Percentiles rank a stretch among this genome's conserved stretches.
phyloP scores from a whole-genome alignment of 2,113 vertebrate genomes.

The Mobula hypostoma region DNA sequence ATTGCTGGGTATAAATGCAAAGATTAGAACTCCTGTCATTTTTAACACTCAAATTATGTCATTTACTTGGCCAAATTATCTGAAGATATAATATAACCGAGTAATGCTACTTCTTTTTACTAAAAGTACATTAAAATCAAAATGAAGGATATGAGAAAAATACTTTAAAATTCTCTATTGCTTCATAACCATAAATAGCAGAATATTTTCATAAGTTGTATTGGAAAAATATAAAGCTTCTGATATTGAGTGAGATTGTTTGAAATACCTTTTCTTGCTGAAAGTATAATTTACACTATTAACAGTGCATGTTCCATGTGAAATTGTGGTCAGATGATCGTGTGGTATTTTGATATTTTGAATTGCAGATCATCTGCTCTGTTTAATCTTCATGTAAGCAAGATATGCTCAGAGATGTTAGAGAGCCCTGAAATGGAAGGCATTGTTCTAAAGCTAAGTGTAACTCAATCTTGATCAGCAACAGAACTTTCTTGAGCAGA shows the following conservation, averaged over 20 bases:
- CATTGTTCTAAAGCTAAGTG: not conserved
- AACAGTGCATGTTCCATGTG: not conserved
- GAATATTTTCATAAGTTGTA: not conserved
- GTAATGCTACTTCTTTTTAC: not conserved
- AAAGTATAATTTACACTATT: not conserved
- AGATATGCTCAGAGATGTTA: not conserved
- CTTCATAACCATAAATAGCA: not conserved
- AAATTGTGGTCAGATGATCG: not conserved
- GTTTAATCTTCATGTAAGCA: not conserved
- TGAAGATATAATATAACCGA: not conserved
- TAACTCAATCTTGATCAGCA: not conserved
- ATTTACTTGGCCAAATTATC: not conserved
- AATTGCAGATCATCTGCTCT: not conserved
- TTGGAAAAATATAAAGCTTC: not conserved
- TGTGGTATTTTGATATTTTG: not conserved
- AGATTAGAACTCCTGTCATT: not conserved
- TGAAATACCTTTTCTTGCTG: not conserved
- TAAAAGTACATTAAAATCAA: not conserved
- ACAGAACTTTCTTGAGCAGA: not conserved
- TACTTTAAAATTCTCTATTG: not conserved
- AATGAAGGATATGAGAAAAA: not conserved
- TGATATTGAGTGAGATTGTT: conserved; percentile 2
- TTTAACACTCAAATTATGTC: not conserved
- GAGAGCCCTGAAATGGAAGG: not conserved
- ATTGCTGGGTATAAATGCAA: not conserved